Base-by-base conservation (phyloP, 2,888 invertebrate species). In the Tricholauxania praeusta region DNA sequence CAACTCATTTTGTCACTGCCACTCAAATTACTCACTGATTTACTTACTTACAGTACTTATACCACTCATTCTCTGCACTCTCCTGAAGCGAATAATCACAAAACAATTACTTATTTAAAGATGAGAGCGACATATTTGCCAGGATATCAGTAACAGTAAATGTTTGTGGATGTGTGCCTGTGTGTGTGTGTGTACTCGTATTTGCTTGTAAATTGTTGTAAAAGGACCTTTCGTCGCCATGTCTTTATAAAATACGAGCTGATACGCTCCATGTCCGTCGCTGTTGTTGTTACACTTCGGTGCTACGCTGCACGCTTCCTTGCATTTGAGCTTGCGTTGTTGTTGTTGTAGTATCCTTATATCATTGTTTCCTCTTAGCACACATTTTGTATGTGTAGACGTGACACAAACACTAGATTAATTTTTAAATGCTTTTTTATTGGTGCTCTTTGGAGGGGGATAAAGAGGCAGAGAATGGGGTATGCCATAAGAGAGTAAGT, bases 341-440 rank as follows among this genome's bases (percentile, higher is more conserved):
- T 72, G 57, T 49, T 47, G 48, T 48, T 57, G 49, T 60, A 12
- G 15, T 28, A 57, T 59, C 69, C 52, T 52, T 47, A n/a, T n/a
- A 62, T 70, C 51, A 51, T 63, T 71, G 57, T 52, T 67, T 62
- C 60, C 63, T 53, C 66, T 66, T 66, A 52, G 64, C 53, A 63
- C 68, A 68, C 63, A 74, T 74, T 72, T 70, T 72, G 64, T 71
- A 71, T 74, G 74, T 74, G 76, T 74, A 71, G 76, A 79, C 77
- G 79, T 80, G 79, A 76, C 74, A 78, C 79, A 78, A 79, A 78
- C 79, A 79, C 76, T 75, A 79, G 78, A 79, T 79, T 80, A 79
- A 79, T 78, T 79, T 78, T 79, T 79, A 79, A 80, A 80, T 78
- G 77, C 75, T 77, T 79, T 79, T 79, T 79, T 79, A 77, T 78